phyloP scores from a whole-genome alignment of 1,140 invertebrate species.

The Bilobella aurantiaca region DNA sequence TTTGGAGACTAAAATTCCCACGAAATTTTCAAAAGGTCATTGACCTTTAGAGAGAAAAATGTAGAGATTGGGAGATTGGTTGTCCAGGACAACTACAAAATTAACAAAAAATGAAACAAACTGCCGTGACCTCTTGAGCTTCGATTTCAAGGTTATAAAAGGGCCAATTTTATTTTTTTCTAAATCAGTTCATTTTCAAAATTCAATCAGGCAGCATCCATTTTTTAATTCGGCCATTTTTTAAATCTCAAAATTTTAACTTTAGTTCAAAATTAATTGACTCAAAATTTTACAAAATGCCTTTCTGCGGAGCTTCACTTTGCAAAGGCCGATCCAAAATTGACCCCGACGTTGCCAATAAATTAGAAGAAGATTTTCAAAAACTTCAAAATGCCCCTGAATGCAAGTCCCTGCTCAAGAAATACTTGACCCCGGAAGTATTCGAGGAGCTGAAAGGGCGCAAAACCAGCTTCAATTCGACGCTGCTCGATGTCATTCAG shows the following conservation, averaged over 20 bases:
- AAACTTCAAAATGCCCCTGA: conserved; percentile 43
- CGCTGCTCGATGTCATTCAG: conserved; percentile 81
- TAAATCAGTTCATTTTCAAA: too few species aligned
- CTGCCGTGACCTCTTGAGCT: too few species aligned
- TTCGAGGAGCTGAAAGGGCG: conserved; percentile 81
- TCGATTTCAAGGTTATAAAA: neutral
- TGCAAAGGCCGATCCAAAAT: neutral
- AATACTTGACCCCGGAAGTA: conserved; percentile 49
- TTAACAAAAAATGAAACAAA: too few species aligned
- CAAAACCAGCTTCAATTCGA: conserved; percentile 83
- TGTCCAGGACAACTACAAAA: too few species aligned
- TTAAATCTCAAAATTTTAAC: neutral
- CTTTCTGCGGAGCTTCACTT: neutral
- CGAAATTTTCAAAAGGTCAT: neutral
- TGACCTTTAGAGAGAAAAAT: too few species aligned
- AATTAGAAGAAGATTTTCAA: conserved; percentile 50
- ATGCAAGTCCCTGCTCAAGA: conserved; percentile 88
- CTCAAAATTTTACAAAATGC: neutral
- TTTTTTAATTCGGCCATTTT: neutral
- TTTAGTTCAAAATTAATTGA: neutral
- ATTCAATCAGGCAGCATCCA: too few species aligned
- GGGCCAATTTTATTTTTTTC: neutral
- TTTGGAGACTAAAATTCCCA: too few species aligned
- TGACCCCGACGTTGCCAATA: conserved; percentile 61
- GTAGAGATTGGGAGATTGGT: too few species aligned